Evolutionary conservation across 2,888 invertebrate species (phyloP).

Genomic region (Lampropteryx suffumata): DNA sequence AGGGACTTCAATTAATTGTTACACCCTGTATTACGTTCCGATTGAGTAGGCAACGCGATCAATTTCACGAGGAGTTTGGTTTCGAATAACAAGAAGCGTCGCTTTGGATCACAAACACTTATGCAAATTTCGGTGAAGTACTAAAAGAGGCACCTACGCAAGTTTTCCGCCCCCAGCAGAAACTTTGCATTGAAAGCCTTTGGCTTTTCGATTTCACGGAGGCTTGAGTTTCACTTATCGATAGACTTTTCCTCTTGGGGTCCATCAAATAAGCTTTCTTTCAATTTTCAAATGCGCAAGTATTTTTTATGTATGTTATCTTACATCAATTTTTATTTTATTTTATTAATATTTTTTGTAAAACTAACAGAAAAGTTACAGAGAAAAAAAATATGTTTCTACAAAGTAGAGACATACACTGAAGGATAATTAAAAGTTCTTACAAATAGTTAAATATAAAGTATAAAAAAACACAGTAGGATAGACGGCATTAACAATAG

Average conservation of each 20-base stretch:
- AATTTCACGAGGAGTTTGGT: slow-evolving; percentile 57
- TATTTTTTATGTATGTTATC: no score
- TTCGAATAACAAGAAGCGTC: slow-evolving; percentile 36
- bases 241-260: no score
- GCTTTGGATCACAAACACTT: slow-evolving; percentile 7
- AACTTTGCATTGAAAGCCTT: not conserved
- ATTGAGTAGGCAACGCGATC: slow-evolving; percentile 49
- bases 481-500: no score
- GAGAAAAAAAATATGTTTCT: not conserved
- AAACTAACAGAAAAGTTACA: not conserved
- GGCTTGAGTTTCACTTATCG: slow-evolving; percentile 6
- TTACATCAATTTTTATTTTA: no score
- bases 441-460: no score
- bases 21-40: slow-evolving; percentile 51
- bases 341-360: no score
- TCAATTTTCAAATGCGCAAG: not conserved
- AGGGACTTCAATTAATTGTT: slow-evolving; percentile 76
- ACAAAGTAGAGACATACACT: no score
- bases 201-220: slow-evolving; percentile 3
- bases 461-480: no score
- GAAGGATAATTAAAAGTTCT: no score
- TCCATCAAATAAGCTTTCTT: no score
- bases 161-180: slow-evolving; percentile 2
- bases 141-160: not conserved
- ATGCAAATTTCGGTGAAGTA: slow-evolving; percentile 5